Base-by-base conservation (phyloP, 1,140 invertebrate species). In the Palaemon carinicauda region DNA sequence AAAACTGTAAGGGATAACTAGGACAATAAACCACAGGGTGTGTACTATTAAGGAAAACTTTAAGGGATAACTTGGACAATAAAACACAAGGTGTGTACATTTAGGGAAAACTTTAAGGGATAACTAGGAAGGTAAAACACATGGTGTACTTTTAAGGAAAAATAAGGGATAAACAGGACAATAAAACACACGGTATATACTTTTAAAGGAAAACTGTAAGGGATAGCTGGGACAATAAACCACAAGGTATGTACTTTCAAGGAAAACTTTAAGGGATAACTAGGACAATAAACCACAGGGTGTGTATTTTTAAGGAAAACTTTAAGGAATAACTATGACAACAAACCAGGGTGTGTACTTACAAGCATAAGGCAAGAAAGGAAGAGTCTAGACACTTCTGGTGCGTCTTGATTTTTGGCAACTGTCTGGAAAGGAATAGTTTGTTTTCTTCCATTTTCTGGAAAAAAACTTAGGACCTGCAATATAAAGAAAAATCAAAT, bases 341-440 rank as follows among this genome's bases (percentile, higher is more conserved):
- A 75, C 19, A 75, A 80, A 54, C 1, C 19, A 29, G 17, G 15
- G 33, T 9, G 17, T n/a, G 21, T 33, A 82, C 87, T 79, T 60
- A 90, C 89, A 86, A 93, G 89, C 90, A 93, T 92, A 29, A 93
- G 89, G 41, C 92, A 90, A 15, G 93, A 92, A 27, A 93, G 89
- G 89, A 92, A 93, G 91, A 89, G 92, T 88, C 90, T 90, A 77
- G 90, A 91, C 9, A 93, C 91, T 91, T 93, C 92, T 89, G 92
- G 91, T 82, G 89, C 89, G 3, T 90, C 85, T 56, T 91, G 87
- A 41, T 91, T 91, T 52, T 89, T 86, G 5, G 92, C 92, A 17
- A 93, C 69, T 15, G 91, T 77, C 27, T 83, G 78, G 87, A 93
- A 93, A 27, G 89, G 54, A 12, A 91, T 81, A 10, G 83, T 88